Conservation (phyloP, 2,888 invertebrate genomes). For the Microplitis manilae region DNA sequence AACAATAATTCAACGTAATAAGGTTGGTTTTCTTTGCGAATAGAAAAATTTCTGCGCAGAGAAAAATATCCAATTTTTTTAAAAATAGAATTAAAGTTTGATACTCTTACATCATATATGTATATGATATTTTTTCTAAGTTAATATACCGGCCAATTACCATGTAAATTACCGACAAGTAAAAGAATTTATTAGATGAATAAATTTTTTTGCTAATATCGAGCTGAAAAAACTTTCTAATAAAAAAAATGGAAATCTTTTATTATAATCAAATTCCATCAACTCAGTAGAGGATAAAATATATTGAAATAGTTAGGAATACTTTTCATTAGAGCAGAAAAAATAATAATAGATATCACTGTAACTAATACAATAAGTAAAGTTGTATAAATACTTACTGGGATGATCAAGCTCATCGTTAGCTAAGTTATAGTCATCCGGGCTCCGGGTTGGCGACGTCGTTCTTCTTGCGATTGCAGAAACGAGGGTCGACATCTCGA, state of each 20-base stretch:
- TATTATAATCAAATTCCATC: background rate
- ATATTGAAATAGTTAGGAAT: background rate
- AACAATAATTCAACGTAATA: too few relatives aligned
- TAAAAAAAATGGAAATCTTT: background rate
- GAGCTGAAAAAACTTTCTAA: background rate
- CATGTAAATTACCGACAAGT: too few relatives aligned
- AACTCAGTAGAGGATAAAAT: background rate
- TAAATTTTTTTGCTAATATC: background rate
- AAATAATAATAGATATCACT: background rate
- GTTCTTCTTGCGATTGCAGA: slow-evolving; percentile 59
- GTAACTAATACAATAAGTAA: background rate
- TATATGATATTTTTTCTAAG: too few relatives aligned
- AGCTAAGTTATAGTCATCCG: slow-evolving; percentile 57
- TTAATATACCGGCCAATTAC: too few relatives aligned
- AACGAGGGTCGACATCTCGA: slow-evolving; percentile 64
- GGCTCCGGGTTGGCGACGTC: slow-evolving; percentile 39
- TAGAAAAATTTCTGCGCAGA: too few relatives aligned
- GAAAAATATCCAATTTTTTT: too few relatives aligned
- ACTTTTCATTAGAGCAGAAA: background rate
- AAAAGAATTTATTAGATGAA: too few relatives aligned
- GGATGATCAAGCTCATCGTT: slow-evolving; percentile 58
- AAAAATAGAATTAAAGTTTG: too few relatives aligned
- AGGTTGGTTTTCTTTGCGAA: too few relatives aligned
- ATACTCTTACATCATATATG: too few relatives aligned
- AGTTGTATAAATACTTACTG: slow-evolving; percentile 45